Evolutionary conservation across 2,888 invertebrate genomes (phyloP), one percentile per base, ranked within the genome.

Genomic region (Syritta pipiens): DNA sequence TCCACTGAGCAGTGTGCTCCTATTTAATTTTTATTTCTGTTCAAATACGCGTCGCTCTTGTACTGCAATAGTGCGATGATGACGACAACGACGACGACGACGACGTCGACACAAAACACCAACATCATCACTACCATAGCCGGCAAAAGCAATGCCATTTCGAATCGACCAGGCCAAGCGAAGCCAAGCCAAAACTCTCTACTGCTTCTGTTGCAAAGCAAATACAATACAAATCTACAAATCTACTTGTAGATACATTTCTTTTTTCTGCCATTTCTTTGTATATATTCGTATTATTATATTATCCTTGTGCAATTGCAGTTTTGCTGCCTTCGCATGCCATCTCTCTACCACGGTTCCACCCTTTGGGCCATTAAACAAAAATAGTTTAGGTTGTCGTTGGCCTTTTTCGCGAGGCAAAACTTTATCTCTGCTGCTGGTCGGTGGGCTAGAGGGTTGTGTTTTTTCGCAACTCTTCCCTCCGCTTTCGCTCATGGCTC

Each of bases 301-400:
- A 72, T 77, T 77, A 72, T 77, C 72, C 77, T 77, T 77, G 65
- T 77, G 77, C 72, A 72, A 72, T 72, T 72, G 72, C 77, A 77
- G 77, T 77, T 72, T 55, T 72, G n/a, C n/a, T n/a, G 63, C 76
- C 76, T 59, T 77, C 57, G 69, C 75, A 75, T 68, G 68, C 35
- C 28, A 46, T 35, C 42, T 49, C 35, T 12, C 48, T 0, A 14
- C 7, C 26, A 19, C 28, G n/a, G 42, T 46, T 30, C 35, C 37
- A 17, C 72, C 72, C 77, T 53, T 24, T 72, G 72, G 72, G 77
- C 72, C 72, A 77, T 77, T 77, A 77, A 77, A 77, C 65, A 77
- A 77, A 77, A 77, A 77, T 77, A 72, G 77, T 77, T 77, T 77
- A 77, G 77, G 71, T 77, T 77, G 72, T 77, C 71, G 77, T 77